Conservation (phyloP, 2,797 vertebrate species). For the Coluber constrictor region DNA sequence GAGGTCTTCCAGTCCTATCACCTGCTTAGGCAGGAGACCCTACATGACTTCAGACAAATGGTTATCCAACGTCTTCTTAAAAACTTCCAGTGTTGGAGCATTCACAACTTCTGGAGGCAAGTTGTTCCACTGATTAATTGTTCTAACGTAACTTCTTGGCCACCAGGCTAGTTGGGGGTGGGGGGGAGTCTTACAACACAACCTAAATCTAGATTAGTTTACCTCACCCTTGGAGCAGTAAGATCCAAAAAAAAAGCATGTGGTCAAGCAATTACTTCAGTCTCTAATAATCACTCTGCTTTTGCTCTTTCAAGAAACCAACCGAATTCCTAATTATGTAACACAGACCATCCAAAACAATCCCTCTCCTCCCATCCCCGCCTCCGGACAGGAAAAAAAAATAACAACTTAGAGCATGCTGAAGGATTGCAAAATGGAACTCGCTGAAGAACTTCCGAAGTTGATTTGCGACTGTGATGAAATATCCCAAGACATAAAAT, state of each 20-base stretch:
- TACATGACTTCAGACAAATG: no score
- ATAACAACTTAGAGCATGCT: neutral
- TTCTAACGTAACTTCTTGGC: no score
- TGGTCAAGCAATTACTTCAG: neutral
- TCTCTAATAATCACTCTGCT: neutral
- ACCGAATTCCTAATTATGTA: neutral
- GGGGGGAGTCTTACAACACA: neutral
- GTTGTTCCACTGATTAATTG: no score
- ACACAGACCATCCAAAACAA: neutral
- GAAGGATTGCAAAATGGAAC: neutral
- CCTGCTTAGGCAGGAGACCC: no score
- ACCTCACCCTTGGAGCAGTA: neutral
- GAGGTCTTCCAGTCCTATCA: no score
- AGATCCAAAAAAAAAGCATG: neutral
- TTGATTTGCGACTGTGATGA: neutral
- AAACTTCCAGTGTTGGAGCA: no score
- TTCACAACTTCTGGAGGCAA: no score
- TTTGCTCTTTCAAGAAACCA: no score
- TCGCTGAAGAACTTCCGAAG: neutral
- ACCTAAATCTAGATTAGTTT: neutral
- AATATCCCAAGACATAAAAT: neutral
- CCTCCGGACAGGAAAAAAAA: neutral
- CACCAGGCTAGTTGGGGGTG: neutral
- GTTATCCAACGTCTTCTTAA: no score
- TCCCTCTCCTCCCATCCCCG: neutral